Percentiles rank a stretch among this genome's conserved stretches.
These are phyloP conservation scores for Netelia fuscicornis DNA, from an alignment of 2,888 invertebrate genomes.

Conservation along the genomic window DNA sequence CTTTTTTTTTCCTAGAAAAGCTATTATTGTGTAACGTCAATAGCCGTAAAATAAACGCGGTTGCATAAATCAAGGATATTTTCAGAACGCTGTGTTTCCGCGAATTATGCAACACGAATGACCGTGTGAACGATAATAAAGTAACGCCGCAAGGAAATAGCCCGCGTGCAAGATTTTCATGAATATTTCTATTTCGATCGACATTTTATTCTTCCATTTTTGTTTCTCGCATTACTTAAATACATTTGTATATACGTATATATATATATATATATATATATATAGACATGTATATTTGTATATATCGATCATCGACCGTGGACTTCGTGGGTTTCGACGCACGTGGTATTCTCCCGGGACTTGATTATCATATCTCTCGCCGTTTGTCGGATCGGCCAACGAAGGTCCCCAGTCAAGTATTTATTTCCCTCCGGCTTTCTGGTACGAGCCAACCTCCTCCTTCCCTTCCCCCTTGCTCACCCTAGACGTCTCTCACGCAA, in stretches of 20 bases:
- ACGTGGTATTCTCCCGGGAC: neutral
- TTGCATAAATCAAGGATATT: slow-evolving; percentile 1
- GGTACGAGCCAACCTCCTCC: neutral
- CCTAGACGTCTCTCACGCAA: too few species aligned
- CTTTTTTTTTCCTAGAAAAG: too few species aligned
- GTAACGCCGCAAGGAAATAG: too few species aligned
- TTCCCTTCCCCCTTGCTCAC: neutral
- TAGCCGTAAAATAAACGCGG: too few species aligned
- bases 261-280: too few species aligned
- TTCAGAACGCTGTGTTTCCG: neutral
- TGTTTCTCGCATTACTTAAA: too few species aligned
- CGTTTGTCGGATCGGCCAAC: slow-evolving; percentile 2
- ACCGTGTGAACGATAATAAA: too few species aligned
- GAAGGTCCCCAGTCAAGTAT: neutral
- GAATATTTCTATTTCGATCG: neutral
- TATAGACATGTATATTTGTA: too few species aligned
- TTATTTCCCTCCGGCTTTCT: neutral
- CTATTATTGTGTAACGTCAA: too few species aligned
- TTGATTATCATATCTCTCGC: slow-evolving; percentile 30
- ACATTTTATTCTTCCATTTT: slow-evolving; percentile 10
- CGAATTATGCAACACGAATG: too few species aligned
- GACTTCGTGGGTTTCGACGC: slow-evolving; percentile 13
- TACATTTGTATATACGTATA: neutral
- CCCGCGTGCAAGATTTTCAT: neutral
- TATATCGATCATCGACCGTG: slow-evolving; percentile 43